A percentile compares a stretch with the other conserved stretches of the same genome.
phyloP scores from a whole-genome alignment of 1,140 invertebrate species.

The Pachypeltis micranthus region DNA sequence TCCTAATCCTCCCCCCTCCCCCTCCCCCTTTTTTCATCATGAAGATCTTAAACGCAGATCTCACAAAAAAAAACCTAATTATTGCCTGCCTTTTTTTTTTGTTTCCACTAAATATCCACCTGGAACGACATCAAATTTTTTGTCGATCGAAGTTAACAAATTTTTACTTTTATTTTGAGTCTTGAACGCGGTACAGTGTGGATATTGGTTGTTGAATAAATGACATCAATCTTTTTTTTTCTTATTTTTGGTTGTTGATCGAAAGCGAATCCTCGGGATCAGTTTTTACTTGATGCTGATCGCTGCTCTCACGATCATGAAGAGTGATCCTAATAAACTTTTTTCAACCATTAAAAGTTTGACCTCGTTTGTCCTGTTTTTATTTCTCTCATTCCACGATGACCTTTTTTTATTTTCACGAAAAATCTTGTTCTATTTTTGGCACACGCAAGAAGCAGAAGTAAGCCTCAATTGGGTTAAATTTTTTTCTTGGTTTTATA shows the following conservation, averaged over 20 bases:
- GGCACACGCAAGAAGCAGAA: neutral
- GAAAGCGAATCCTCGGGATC: too few relatives aligned
- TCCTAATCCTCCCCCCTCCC: neutral
- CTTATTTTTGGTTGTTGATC: neutral
- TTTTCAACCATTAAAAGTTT: neutral
- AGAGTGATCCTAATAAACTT: neutral
- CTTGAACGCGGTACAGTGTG: too few relatives aligned
- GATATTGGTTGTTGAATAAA: neutral
- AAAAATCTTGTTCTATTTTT: neutral
- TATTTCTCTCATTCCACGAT: neutral
- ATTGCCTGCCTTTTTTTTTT: neutral
- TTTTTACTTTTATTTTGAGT: neutral
- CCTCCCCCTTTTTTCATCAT: neutral
- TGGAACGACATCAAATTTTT: neutral
- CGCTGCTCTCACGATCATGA: neutral
- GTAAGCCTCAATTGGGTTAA: neutral
- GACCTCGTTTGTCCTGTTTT: neutral
- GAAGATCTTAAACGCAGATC: neutral
- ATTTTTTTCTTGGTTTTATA: neutral
- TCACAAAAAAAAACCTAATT: neutral
- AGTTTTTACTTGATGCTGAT: too few relatives aligned
- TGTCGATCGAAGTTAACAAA: neutral
- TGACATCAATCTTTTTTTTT: neutral
- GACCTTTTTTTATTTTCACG: neutral
- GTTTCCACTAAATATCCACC: neutral